Conservation (phyloP, 2,888 invertebrate genomes). For the Parasteatoda lunata region DNA sequence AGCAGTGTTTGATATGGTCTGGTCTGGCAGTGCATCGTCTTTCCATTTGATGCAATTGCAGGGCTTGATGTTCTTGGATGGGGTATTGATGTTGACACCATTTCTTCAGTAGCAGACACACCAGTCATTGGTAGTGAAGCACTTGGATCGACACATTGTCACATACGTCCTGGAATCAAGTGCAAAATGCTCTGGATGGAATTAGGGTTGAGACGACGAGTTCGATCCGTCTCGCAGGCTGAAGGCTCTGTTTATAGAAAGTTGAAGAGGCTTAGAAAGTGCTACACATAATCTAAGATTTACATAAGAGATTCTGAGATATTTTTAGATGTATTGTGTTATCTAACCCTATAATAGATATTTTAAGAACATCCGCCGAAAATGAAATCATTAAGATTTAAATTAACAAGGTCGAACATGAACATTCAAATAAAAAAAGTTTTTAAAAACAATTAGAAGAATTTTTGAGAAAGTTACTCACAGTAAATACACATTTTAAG, state of each 20-base stretch:
- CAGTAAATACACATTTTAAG: too few relatives aligned
- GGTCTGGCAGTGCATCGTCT: constrained; percentile 41
- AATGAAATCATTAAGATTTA: too few relatives aligned
- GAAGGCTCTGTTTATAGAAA: constrained; percentile 11
- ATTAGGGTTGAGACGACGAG: constrained; percentile 51
- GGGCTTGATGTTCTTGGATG: constrained; percentile 60
- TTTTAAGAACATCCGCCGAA: too few relatives aligned
- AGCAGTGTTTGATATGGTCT: too few relatives aligned
- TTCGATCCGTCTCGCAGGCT: constrained; percentile 52
- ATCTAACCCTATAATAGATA: too few relatives aligned
- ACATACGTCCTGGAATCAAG: constrained; percentile 53
- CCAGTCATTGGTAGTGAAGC: constrained; percentile 61
- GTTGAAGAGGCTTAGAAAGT: not conserved
- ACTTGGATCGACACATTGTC: constrained; percentile 60
- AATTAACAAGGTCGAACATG: too few relatives aligned
- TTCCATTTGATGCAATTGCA: constrained; percentile 52
- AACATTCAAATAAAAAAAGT: too few relatives aligned
- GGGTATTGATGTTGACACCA: constrained; percentile 59
- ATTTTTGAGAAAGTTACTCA: too few relatives aligned
- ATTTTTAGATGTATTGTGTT: too few relatives aligned
- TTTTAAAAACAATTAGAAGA: too few relatives aligned
- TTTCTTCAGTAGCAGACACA: constrained; percentile 67
- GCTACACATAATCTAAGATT: too few relatives aligned
- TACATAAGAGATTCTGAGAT: too few relatives aligned
- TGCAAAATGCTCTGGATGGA: constrained; percentile 40